Conservation (phyloP, 2,113 vertebrate species). For the Thalassarche chlororhynchos region DNA sequence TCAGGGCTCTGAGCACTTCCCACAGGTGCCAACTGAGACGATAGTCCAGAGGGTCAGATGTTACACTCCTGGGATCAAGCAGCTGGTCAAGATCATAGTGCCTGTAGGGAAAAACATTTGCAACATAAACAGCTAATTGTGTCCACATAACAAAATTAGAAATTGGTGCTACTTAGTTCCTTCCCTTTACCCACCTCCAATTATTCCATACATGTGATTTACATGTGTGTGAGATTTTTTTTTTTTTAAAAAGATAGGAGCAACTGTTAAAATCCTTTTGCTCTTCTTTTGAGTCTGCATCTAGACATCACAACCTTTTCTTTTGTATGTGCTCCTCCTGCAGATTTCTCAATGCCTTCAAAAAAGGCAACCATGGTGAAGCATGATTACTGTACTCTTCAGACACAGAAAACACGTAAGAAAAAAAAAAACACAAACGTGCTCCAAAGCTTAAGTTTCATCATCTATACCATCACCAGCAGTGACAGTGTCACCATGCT, state of each 20-base stretch:
- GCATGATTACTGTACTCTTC: background rate
- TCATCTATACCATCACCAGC: background rate
- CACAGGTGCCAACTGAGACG: slow-evolving; percentile 96
- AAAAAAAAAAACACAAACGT: accelerated
- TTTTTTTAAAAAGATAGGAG: background rate
- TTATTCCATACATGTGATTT: accelerated
- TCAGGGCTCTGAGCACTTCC: slow-evolving; percentile 88
- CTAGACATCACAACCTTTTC: background rate
- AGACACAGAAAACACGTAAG: background rate
- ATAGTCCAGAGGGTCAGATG: slow-evolving; percentile 87
- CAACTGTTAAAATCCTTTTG: background rate
- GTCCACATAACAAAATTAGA: background rate
- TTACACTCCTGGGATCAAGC: slow-evolving; percentile 89
- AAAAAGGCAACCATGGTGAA: background rate
- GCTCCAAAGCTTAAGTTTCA: background rate
- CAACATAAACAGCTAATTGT: accelerated
- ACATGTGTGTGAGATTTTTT: accelerated
- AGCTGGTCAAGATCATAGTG: slow-evolving; percentile 89
- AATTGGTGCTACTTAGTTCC: background rate
- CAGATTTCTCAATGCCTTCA: background rate
- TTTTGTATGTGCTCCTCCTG: accelerated
- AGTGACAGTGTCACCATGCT: accelerated
- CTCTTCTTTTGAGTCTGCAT: background rate
- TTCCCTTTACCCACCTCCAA: background rate
- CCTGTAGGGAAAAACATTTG: slow-evolving; percentile 52